Conservation (phyloP, 2,113 vertebrate species). For the Oryzias woworae region DNA sequence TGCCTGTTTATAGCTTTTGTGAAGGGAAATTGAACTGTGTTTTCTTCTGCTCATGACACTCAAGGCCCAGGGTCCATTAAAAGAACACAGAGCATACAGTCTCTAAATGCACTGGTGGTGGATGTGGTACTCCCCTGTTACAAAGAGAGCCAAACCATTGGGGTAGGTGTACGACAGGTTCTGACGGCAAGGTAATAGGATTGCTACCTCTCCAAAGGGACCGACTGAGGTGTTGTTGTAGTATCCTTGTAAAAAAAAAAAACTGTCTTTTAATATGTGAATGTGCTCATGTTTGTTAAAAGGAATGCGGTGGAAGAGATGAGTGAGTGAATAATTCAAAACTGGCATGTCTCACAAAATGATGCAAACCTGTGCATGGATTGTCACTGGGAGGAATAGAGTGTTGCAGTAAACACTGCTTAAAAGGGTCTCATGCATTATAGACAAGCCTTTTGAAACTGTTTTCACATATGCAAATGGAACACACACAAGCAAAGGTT, state of each 20-base stretch:
- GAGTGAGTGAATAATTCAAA: slow-evolving; percentile 85
- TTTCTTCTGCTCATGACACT: slow-evolving; percentile 75
- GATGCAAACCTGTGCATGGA: slow-evolving; percentile 71
- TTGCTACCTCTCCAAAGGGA: slow-evolving; percentile 87
- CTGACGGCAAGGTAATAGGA: slow-evolving; percentile 94
- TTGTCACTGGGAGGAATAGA: slow-evolving; percentile 75
- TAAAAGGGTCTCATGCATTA: slow-evolving; percentile 80
- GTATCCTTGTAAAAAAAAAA: slow-evolving; percentile 69
- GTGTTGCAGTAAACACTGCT: slow-evolving; percentile 74
- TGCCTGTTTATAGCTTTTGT: slow-evolving; percentile 82
- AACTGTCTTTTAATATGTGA: slow-evolving; percentile 53
- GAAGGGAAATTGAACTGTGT: slow-evolving; percentile 91
- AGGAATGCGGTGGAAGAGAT: slow-evolving; percentile 65
- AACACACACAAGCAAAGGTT: slow-evolving; percentile 56
- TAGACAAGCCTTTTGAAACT: slow-evolving; percentile 76
- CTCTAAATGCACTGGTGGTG: slow-evolving; percentile 88
- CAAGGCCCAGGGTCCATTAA: slow-evolving; percentile 85
- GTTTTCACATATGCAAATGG: slow-evolving; percentile 74
- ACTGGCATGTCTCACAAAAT: slow-evolving; percentile 77
- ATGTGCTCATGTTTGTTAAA: slow-evolving; percentile 68
- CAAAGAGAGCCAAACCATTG: slow-evolving; percentile 28
- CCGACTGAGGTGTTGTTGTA: slow-evolving; percentile 76
- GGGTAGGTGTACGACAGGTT: slow-evolving; percentile 84
- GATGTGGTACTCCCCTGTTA: slow-evolving; percentile 81
- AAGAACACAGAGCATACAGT: slow-evolving; percentile 73